Base-by-base conservation (phyloP, 35 echinoderm and acorn worm species). In the Ophiothrix spiculata region DNA sequence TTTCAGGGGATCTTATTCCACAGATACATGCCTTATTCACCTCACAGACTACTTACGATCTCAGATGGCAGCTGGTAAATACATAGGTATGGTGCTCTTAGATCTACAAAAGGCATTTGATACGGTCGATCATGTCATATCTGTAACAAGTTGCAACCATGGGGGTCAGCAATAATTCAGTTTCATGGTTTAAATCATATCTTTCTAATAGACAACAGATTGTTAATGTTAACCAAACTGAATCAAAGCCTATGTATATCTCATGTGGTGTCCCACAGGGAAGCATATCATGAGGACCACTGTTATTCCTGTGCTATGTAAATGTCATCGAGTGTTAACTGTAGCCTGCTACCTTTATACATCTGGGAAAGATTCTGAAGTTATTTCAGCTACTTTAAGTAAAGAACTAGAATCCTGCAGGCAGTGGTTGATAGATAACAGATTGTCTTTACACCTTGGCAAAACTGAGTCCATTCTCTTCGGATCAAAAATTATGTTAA, bases 21-120 rank as follows among this genome's bases (percentile, higher is more conserved):
- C 60, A 25, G 60, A 25, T 69, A n/a, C 60, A 69, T 69, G 60
- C 23, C 60, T 69, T 25, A 69, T 54, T 54, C 29, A 69, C 60
- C 23, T 69, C 60, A 69, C 60, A 15, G 60, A 69, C 23, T 69
- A 25, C 29, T 4, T 69, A 25, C 17, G 60, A 69, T 25, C 23
- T 25, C 60, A 69, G 25, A 69, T 54, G 45, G 45, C 45, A 11
- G 45, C 45, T 54, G 45, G 45, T 54, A 54, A 54, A 54, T 54
- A 54, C 45, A 54, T 21, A 54, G 45, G n/a, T 21, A 54, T 54
- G 45, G 21, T 54, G 45, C 45, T 54, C 21, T 69, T 69, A 25
- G n/a, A n/a, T n/a, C n/a, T n/a, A n/a, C 60, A 69, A n/a, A 69
- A 69, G 60, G 60, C 60, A 69, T 69, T 69, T 69, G 60, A 69